phyloP scores from a whole-genome alignment of 2,797 vertebrate species.

The Lemur catta region DNA sequence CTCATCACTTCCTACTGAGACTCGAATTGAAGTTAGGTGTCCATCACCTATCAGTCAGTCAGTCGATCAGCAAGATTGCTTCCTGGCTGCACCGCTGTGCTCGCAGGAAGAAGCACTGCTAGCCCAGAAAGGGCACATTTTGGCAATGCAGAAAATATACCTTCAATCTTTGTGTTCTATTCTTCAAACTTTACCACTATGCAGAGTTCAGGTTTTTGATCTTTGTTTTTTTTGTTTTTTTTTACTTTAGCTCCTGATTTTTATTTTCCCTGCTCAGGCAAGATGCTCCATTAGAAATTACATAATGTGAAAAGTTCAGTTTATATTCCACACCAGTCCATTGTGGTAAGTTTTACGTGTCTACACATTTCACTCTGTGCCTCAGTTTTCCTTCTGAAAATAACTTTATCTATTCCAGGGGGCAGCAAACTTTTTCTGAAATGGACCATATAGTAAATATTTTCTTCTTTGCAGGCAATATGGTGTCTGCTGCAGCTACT shows the following conservation, averaged over 20 bases:
- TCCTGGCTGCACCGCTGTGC: background rate
- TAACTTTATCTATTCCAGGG: background rate
- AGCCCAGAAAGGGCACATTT: background rate
- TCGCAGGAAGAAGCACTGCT: background rate
- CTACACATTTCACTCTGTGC: background rate
- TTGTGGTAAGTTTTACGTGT: background rate
- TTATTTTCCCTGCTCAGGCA: background rate
- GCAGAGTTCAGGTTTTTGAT: background rate
- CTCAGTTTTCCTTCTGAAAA: slow-evolving; percentile 14
- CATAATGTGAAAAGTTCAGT: background rate
- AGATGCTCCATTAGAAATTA: background rate
- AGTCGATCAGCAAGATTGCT: background rate
- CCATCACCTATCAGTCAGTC: background rate
- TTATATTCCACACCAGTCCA: background rate
- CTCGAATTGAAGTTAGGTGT: background rate
- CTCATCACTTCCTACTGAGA: background rate
- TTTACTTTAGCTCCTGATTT: background rate
- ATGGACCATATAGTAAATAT: background rate
- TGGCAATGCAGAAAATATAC: background rate
- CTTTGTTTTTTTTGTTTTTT: background rate
- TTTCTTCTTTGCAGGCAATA: background rate
- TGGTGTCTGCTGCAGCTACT: background rate
- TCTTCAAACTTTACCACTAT: background rate
- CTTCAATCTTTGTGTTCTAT: background rate
- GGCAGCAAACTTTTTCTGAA: background rate